A percentile compares a stretch with the other conserved stretches of the same genome.
These are phyloP conservation scores for Sarcophilus harrisii DNA, from an alignment of 2,797 vertebrate species.

Conservation along the genomic window DNA sequence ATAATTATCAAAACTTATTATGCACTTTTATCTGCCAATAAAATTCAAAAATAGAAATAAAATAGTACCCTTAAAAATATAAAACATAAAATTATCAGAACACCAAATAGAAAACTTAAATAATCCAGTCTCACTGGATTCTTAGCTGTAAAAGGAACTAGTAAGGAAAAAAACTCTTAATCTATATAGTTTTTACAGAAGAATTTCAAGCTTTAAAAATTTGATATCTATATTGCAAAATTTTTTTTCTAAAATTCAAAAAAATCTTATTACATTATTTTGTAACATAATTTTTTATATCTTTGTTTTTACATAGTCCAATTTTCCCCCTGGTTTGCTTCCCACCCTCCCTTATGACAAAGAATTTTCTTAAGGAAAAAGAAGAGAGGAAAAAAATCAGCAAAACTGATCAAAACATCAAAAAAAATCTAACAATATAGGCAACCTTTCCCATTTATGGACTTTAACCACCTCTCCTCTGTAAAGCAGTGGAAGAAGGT, in stretches of 20 bases:
- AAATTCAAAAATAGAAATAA: too few species aligned
- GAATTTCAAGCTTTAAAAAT: neutral
- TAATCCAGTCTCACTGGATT: neutral
- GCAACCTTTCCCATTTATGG: neutral
- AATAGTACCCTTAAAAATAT: neutral
- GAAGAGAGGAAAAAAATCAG: neutral
- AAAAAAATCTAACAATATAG: neutral
- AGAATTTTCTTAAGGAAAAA: neutral
- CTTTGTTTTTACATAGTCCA: neutral
- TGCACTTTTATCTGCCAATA: too few species aligned
- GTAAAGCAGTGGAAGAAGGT: neutral
- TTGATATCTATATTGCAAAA: neutral
- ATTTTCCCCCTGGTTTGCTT: neutral
- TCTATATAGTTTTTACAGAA: neutral
- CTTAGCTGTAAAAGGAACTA: neutral
- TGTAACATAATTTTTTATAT: neutral
- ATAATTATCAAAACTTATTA: neutral
- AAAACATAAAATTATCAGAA: neutral
- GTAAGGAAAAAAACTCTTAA: neutral
- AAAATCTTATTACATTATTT: neutral
- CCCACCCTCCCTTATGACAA: neutral
- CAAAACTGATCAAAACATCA: neutral
- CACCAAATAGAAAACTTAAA: neutral
- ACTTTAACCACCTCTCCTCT: neutral
- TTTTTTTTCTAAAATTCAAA: neutral